Percentiles rank a stretch among this genome's conserved stretches.
phyloP scores from a whole-genome alignment of 2,113 vertebrate species.

The Calyptommatus sinebrachiatus region DNA sequence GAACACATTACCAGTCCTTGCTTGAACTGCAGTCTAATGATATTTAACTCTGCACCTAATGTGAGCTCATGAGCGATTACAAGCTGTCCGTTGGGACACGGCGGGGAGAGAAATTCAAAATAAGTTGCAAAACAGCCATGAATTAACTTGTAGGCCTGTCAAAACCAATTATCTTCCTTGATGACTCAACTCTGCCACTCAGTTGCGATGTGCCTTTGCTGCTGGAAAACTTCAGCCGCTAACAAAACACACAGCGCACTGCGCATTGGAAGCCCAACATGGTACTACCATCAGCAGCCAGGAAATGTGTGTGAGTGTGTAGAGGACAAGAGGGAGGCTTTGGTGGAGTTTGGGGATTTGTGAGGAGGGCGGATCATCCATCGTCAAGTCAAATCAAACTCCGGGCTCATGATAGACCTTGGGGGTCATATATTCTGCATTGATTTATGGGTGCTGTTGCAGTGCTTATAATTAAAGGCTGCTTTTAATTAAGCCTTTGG shows the following conservation, averaged over 20 bases:
- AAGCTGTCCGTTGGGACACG: constrained; percentile 83
- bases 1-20: constrained; percentile 79
- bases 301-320: not conserved
- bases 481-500: constrained; percentile 31
- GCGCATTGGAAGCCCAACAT: no score
- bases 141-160: constrained; percentile 94
- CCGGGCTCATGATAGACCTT: constrained; percentile 4
- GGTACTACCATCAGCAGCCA: no score
- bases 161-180: constrained; percentile 91
- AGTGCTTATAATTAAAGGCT: constrained; percentile 22
- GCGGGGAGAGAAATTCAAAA: constrained; percentile 79
- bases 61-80: constrained; percentile 91
- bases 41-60: constrained; percentile 92
- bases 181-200: constrained; percentile 80
- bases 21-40: constrained; percentile 82
- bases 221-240: constrained; percentile 47
- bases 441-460: constrained; percentile 28
- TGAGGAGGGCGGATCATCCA: constrained; percentile 21
- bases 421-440: constrained; percentile 28
- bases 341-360: constrained; percentile 5
- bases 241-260: not conserved
- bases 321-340: not conserved
- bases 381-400: constrained; percentile 31
- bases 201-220: constrained; percentile 52
- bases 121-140: constrained; percentile 90